Percentiles rank a stretch among this genome's conserved stretches.
Conservation (phyloP, 2,888 invertebrate genomes). For the Bellardia pandia region DNA sequence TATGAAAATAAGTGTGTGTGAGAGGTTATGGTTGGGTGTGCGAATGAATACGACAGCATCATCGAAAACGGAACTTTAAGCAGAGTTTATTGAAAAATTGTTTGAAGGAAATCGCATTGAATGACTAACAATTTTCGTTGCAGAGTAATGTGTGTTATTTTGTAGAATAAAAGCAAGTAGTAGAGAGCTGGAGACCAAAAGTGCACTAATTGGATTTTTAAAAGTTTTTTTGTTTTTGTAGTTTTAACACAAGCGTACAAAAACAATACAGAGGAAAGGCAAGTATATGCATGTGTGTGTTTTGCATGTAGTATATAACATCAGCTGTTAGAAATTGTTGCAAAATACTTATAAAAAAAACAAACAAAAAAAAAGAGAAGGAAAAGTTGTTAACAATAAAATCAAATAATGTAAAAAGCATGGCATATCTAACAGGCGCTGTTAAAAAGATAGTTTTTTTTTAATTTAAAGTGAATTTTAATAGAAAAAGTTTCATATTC, state of each 20-base stretch:
- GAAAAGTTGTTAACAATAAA: conserved; percentile 65
- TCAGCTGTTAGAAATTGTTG: conserved; percentile 65
- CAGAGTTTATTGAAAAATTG: conserved; percentile 58
- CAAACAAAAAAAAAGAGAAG: neutral
- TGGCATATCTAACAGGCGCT: conserved; percentile 60
- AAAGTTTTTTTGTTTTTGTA: conserved; percentile 38
- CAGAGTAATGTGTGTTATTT: neutral
- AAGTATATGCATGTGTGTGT: conserved; percentile 39
- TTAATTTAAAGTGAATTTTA: conserved; percentile 62
- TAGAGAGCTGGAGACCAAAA: conserved; percentile 49
- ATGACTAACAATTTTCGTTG: conserved; percentile 11
- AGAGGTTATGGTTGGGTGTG: neutral
- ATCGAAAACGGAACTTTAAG: conserved; percentile 41
- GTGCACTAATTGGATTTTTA: conserved; percentile 72
- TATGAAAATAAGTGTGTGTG: conserved; percentile 4
- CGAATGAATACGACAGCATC: neutral
- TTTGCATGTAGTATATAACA: conserved; percentile 56
- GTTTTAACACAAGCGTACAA: conserved; percentile 27
- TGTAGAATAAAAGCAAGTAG: neutral
- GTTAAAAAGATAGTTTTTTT: conserved; percentile 49
- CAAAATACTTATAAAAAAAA: neutral
- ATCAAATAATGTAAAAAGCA: conserved; percentile 60
- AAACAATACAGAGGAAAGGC: conserved; percentile 15
- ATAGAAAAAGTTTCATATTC: conserved; percentile 59
- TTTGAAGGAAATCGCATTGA: conserved; percentile 44